Evolutionary conservation across 1,140 invertebrate genomes (phyloP), one percentile per base, ranked within the genome.

Genomic region (Sycobia sp.): DNA sequence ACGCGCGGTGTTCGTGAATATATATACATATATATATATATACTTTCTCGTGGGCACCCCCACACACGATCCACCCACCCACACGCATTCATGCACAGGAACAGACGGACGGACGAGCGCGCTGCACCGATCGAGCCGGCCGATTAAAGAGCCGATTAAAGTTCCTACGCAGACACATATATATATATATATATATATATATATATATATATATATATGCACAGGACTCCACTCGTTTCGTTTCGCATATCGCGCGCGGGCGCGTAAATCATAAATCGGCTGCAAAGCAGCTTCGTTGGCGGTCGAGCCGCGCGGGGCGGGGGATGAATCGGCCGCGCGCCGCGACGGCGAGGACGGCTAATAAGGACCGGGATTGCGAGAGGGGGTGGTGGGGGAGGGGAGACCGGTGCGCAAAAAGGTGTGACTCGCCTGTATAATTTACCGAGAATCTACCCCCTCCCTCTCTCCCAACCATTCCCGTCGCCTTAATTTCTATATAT

Each of bases 401-500:
- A 41, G 39, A 20, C 34, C 34, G 10, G 13, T 22, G 53, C 47
- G 53, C 65, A 64, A 67, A 62, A 66, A 64, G 61, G 67, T 63
- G 62, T 43, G 47, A 55, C 62, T 56, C 32, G 51, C 23, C 51
- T 49, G 62, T 51, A 23, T 63, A 69, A 70, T 73, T 73, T 68
- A 71, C 67, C 63, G 68, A 51, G 60, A 70, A 57, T 27, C 34
- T n/a, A n/a, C 29, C 22, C 1, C n/a, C n/a, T n/a, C n/a, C n/a
- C n/a, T n/a, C n/a, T n/a, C n/a, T n/a, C n/a, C n/a, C n/a, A n/a
- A n/a, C n/a, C n/a, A n/a, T n/a, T n/a, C n/a, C n/a, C n/a, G n/a
- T n/a, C n/a, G n/a, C n/a, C n/a, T n/a, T n/a, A n/a, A n/a, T n/a
- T n/a, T n/a, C n/a, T n/a, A n/a, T n/a, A n/a, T n/a, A n/a, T n/a